Base-by-base conservation (phyloP, 2,888 invertebrate genomes). In the Mesopsocus fuscifrons region DNA sequence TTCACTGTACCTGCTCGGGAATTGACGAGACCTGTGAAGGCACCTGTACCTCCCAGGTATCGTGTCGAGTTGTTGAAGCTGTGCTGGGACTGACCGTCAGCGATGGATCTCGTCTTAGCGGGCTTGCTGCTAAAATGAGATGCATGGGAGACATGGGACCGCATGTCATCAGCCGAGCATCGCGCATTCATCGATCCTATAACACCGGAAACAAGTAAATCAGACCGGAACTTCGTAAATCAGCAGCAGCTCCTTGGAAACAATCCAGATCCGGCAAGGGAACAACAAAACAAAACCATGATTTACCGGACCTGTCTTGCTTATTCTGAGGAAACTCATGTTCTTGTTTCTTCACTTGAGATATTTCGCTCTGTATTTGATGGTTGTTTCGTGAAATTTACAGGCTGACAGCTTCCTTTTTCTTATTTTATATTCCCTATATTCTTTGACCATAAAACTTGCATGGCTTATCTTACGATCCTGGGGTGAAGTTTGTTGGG, bases 51-150 rank as follows among this genome's bases (percentile, higher is more conserved):
- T 46, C 67, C 66, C 52, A 77, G 65, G 56, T 82, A 84, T 54
- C 84, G 72, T 53, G 75, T 78, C 34, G 84, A 83, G 56, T 83
- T 84, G 46, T 83, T 79, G 61, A 84, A 85, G 58, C 85, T 84
- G 59, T 87, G 81, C 59, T 87, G 85, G 44, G 85, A 85, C 62
- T 87, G 87, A 47, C 85, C 85, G 58, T 88, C 87, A 47, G 84
- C 85, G 52, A 84, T 72, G 47, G 84, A 83, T 54, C 84, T 73
- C 34, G 66, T 56, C 49, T 61, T 71, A 41, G 50, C 35, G 44
- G 53, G 47, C 62, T 80, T 76, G 48, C 74, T 73, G 49, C 80
- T 80, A 54, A 81, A 78, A 52, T 71, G 69, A 26, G 69, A 65
- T 42, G 63, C 57, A 53, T 73, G 73, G 49, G 77, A 77, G 48